Evolutionary conservation across 2,888 invertebrate genomes (phyloP).

Genomic region (Syrphus vitripennis): DNA sequence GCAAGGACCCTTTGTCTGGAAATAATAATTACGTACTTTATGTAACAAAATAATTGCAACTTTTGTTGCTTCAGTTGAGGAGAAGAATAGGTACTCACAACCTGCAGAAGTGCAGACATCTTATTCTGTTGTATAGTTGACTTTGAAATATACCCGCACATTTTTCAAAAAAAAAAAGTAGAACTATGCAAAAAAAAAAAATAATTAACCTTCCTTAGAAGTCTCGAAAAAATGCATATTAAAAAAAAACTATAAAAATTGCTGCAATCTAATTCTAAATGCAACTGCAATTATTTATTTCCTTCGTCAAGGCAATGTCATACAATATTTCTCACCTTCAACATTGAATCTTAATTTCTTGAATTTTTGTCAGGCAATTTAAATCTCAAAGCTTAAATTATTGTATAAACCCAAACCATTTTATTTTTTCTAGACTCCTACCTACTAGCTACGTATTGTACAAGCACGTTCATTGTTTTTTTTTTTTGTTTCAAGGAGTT

Average conservation of each 20-base stretch:
- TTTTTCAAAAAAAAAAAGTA: no score
- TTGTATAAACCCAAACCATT: background rate
- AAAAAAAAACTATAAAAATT: background rate
- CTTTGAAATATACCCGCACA: no score
- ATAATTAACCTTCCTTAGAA: background rate
- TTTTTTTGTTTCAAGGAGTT: slow-evolving; percentile 15
- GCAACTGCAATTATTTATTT: background rate
- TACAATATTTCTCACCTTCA: background rate
- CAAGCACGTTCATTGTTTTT: background rate
- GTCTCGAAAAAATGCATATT: background rate
- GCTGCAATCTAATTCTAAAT: background rate
- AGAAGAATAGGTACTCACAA: no score
- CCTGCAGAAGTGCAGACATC: no score
- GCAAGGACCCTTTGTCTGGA: no score
- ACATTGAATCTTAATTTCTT: background rate
- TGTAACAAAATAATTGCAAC: no score
- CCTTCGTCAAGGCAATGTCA: background rate
- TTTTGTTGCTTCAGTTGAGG: no score
- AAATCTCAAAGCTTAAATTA: background rate
- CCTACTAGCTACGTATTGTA: background rate
- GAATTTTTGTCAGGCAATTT: background rate
- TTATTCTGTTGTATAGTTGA: no score
- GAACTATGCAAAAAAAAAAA: no score
- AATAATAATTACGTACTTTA: no score
- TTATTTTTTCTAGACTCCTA: background rate